Evolutionary conservation across 1,140 invertebrate species (phyloP).

Genomic region (Chionoecetes opilio): DNA sequence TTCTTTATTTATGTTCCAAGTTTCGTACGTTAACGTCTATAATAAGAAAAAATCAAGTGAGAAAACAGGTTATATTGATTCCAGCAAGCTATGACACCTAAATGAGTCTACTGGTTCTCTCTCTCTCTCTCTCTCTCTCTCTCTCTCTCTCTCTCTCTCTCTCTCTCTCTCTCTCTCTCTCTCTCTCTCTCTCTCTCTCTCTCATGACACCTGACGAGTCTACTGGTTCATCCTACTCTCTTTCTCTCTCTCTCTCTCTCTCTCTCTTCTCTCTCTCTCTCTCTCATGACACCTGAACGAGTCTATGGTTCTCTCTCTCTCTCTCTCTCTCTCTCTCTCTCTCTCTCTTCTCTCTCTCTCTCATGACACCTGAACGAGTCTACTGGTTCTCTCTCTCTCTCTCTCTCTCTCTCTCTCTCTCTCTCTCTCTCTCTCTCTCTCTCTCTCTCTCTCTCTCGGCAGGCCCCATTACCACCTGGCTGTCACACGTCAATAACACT

Average conservation of each 20-base stretch:
- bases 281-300: too few species aligned
- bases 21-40: too few species aligned
- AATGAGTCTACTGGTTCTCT: too few species aligned
- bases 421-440: conserved; percentile 54
- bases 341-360: conserved; percentile 45
- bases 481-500: not conserved
- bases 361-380: not conserved
- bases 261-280: not conserved
- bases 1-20: too few species aligned
- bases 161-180: conserved; percentile 16
- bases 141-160: not conserved
- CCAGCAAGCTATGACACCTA: too few species aligned
- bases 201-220: too few species aligned
- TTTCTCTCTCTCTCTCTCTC: not conserved
- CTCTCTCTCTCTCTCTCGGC: conserved; percentile 37
- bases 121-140: not conserved
- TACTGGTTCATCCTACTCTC: not conserved
- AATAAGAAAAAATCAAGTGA: too few species aligned
- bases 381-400: not conserved
- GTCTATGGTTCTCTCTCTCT: not conserved
- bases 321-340: conserved; percentile 46
- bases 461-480: not conserved
- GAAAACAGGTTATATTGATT: too few species aligned
- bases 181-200: not conserved
- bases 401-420: not conserved